Percentiles rank a stretch among this genome's conserved stretches.
phyloP scores from a whole-genome alignment of 2,888 invertebrate genomes.

The Cryptocephalus moraei region DNA sequence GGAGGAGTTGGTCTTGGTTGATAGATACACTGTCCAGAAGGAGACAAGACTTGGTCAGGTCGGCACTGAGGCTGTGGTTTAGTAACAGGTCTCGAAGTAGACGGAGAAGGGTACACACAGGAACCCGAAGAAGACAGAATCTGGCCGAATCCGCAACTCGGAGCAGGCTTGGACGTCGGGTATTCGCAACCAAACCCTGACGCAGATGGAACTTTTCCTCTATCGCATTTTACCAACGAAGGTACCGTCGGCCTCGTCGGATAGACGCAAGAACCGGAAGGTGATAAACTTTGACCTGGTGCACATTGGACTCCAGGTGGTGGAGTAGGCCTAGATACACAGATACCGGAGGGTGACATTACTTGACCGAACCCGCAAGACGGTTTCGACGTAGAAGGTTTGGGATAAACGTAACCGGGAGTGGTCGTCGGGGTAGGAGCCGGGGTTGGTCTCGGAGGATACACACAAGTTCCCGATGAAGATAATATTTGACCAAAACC shows the following conservation, averaged over 20 bases:
- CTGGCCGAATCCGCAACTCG: constrained; percentile 8
- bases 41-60: constrained; percentile 27
- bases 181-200: constrained; percentile 12
- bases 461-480: constrained; percentile 9
- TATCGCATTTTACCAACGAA: too few species aligned
- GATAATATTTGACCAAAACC: constrained; percentile 4
- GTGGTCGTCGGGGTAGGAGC: not conserved
- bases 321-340: constrained; percentile 1
- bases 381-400: constrained; percentile 4
- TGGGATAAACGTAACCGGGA: not conserved
- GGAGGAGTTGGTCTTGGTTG: too few species aligned
- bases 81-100: constrained; percentile 2
- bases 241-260: not conserved
- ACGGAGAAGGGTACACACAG: constrained; percentile 9
- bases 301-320: constrained; percentile 16
- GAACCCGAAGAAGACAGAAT: constrained; percentile 9
- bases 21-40: constrained; percentile 1
- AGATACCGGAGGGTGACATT: not conserved
- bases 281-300: constrained; percentile 6
- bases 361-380: constrained; percentile 7
- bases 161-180: constrained; percentile 10
- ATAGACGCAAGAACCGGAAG: constrained; percentile 3
- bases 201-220: constrained; percentile 6
- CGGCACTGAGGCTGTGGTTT: constrained; percentile 23
- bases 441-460: constrained; percentile 4